Conservation (phyloP, 2,113 vertebrate genomes). For the Tapirus terrestris region DNA sequence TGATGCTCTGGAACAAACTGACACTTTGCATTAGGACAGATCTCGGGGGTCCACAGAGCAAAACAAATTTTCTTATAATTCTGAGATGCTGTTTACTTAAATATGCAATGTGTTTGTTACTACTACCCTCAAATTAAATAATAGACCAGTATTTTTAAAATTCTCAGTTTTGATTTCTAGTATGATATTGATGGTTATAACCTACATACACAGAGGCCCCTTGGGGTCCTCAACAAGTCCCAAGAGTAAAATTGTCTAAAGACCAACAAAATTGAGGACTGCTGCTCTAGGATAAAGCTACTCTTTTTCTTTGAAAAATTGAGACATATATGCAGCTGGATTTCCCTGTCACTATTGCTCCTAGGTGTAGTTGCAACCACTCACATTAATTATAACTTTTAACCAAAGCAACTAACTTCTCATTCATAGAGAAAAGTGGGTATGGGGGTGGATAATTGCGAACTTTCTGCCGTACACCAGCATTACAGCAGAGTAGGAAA, state of each 20-base stretch:
- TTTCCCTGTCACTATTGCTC: background rate
- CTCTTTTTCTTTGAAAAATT: conserved; percentile 24
- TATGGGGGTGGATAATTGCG: background rate
- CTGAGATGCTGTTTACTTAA: background rate
- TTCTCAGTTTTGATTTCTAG: conserved; percentile 16
- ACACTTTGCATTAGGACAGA: background rate
- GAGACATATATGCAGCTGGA: background rate
- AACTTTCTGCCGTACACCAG: background rate
- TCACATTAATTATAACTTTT: conserved; percentile 36
- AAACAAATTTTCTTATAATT: background rate
- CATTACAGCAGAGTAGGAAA: background rate
- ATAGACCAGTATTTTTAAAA: background rate
- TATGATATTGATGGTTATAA: conserved; percentile 8
- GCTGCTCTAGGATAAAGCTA: background rate
- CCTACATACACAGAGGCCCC: background rate
- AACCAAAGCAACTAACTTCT: background rate
- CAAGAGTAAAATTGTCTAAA: background rate
- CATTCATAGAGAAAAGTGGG: background rate
- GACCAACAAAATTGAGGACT: background rate
- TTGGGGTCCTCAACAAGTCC: background rate
- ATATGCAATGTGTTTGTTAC: background rate
- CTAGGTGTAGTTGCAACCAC: background rate
- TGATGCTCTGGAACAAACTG: background rate
- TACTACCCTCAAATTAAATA: background rate
- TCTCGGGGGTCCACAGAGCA: background rate